Base-by-base conservation (phyloP, 1,140 invertebrate genomes). In the Drosophila kanapiae region DNA sequence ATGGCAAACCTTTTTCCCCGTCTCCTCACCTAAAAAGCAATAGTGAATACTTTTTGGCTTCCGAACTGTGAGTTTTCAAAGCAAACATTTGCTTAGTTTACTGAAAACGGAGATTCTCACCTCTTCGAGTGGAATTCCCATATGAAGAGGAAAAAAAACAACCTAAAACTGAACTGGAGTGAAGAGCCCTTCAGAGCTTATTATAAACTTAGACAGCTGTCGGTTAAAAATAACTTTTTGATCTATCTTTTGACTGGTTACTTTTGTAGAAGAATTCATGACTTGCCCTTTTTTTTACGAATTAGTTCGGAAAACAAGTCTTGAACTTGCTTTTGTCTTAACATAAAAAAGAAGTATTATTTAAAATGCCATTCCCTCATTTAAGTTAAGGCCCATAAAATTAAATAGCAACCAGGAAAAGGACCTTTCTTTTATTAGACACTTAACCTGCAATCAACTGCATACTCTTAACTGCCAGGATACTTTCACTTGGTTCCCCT, bases 401-500 rank as follows among this genome's bases (percentile, higher is more conserved):
- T 37, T 29, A 14, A 56, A 38, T 40, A 14, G 0, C 1, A 29
- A 10, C 6, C 14, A 10, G 29, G 9, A 18, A n/a, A 14, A 3
- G 1, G 4, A 31, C 35, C 37, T 16, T 23, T 42, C 10, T 14
- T 8, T 58, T 59, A 60, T 35, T 11, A 45, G 38, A 45, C 49
- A 51, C 29, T 64, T 56, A 70, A 56, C 38, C 63, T 51, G 62
- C 63, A 68, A 70, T 70, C 63, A 70, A 56, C 11, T 38, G 38
- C 62, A 54, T 49, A 68, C 48, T 67, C 64, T 16, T 11, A 16
- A 43, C 38, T 16, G 23, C 38, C 67, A 37, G 37, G n/a, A 71
- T 49, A 72, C 69, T 78, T 78, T 78, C 75, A 70, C 75, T 78
- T 70, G 16, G 18, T 42, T 37, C 62, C 16, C 33, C 43, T 42